Base-by-base conservation (phyloP, 2,113 vertebrate genomes). In the Crotalus horridus region DNA sequence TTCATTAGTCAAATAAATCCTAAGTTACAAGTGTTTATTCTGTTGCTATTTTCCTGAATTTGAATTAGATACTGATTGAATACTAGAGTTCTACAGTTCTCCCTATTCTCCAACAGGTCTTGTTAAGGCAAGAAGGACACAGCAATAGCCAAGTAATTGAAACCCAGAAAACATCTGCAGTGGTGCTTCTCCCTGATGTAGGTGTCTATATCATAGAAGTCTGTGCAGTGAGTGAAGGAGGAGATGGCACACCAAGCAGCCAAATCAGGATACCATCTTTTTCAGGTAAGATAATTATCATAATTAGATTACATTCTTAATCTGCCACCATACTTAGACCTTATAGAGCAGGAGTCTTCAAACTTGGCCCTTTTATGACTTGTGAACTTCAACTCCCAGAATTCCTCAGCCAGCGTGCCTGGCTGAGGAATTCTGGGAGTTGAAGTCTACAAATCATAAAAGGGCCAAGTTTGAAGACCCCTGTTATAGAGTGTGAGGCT, bases 121-220 rank as follows among this genome's bases (percentile, higher is more conserved):
- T 99, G 92, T 97, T 99, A 90, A 98, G 98, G 90, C 99, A 99
- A 97, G 99, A 99, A 95, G 99, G 99, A 5, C 97, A 98, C 89
- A 98, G 98, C 94, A 97, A 98, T 94, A 98, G 97, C 96, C 98
- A 99, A 97, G 98, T 99, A 94, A 99, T 98, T 93, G 98, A 98
- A 97, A 99, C 99, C 91, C 98, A 98, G 94, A 99, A 98, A 97
- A 98, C 98, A 0, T 99, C 99, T 89, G 98, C 98, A 0, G 97
- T 98, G 91, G 97, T 99, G 1, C 98, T 98, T 13, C 98, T 99
- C 89, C 98, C 98, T 0, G 99, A 99, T 89, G 98, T 98, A 90
- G 99, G 99, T 20, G 98, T 99, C 93, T 99, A 99, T 85, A 98
- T 99, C 96, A 99, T 99, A 10, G 98, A 99, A 96, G 98, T 99